phyloP scores from a whole-genome alignment of 2,888 invertebrate species.

The Lasioglossum villosulum region DNA sequence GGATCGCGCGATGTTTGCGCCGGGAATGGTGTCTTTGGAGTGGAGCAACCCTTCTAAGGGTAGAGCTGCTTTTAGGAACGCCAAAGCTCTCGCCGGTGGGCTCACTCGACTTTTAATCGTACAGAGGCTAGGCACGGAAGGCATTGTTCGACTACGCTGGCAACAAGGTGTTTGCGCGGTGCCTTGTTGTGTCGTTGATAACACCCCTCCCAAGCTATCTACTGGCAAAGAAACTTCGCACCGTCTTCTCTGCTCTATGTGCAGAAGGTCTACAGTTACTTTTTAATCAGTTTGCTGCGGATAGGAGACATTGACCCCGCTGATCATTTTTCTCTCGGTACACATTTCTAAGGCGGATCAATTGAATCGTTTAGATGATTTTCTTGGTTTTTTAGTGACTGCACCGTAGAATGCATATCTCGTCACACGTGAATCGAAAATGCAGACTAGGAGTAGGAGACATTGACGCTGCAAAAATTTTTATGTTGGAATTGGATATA shows the following conservation, averaged over 20 bases:
- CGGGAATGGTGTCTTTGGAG: slow-evolving; percentile 31
- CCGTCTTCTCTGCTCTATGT: not conserved
- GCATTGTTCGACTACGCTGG: not conserved
- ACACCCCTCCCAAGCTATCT: not conserved
- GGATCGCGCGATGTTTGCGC: slow-evolving; percentile 7
- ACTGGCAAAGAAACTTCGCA: not conserved
- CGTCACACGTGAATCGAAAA: too few species aligned
- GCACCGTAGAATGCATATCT: not conserved
- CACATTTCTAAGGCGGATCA: not conserved
- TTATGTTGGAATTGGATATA: too few species aligned
- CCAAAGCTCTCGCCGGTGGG: not conserved
- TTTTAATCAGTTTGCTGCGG: not conserved
- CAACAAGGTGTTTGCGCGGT: not conserved
- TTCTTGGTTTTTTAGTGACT: not conserved
- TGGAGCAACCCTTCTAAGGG: not conserved
- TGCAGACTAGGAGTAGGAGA: too few species aligned
- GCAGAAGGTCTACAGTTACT: not conserved
- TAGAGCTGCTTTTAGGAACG: slow-evolving; percentile 17
- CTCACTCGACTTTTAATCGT: not conserved
- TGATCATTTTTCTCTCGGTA: not conserved
- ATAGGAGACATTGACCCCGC: not conserved
- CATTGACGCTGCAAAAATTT: too few species aligned
- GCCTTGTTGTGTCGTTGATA: not conserved
- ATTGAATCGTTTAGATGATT: too few species aligned
- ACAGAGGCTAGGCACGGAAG: not conserved